Percentiles rank a stretch among this genome's conserved stretches.
phyloP scores from a whole-genome alignment of 2,888 invertebrate genomes.

The Poecilus cupreus region DNA sequence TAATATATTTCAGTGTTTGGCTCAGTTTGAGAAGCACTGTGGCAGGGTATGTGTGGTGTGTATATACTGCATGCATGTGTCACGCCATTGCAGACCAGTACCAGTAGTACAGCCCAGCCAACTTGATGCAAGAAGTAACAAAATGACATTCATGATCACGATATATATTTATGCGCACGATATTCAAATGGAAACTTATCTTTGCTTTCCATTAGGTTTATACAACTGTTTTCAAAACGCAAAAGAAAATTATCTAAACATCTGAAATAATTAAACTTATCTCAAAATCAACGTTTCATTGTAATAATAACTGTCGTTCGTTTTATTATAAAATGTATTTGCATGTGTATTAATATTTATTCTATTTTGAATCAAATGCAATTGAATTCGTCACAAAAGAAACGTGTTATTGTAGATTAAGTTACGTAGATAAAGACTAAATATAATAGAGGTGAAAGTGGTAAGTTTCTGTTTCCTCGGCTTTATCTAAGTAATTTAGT shows the following conservation, averaged over 20 bases:
- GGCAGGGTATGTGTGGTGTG: background rate
- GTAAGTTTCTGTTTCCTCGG: background rate
- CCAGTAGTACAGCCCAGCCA: background rate
- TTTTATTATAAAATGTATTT: background rate
- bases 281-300: background rate
- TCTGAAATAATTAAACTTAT: background rate
- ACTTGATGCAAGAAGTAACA: background rate
- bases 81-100: background rate
- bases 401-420: background rate
- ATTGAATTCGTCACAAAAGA: background rate
- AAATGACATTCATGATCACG: conserved; percentile 8
- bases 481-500: conserved; percentile 31
- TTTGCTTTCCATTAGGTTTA: background rate
- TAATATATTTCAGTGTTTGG: background rate
- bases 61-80: background rate
- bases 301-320: background rate
- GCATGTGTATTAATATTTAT: background rate
- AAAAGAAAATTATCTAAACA: background rate
- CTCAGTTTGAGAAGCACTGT: background rate
- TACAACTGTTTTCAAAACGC: background rate
- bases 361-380: background rate
- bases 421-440: conserved; percentile 14
- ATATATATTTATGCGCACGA: conserved; percentile 7
- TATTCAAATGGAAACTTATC: conserved; percentile 3
- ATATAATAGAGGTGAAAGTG: background rate